Conservation (phyloP, 2,888 invertebrate genomes). For the Geotrupes spiniger region DNA sequence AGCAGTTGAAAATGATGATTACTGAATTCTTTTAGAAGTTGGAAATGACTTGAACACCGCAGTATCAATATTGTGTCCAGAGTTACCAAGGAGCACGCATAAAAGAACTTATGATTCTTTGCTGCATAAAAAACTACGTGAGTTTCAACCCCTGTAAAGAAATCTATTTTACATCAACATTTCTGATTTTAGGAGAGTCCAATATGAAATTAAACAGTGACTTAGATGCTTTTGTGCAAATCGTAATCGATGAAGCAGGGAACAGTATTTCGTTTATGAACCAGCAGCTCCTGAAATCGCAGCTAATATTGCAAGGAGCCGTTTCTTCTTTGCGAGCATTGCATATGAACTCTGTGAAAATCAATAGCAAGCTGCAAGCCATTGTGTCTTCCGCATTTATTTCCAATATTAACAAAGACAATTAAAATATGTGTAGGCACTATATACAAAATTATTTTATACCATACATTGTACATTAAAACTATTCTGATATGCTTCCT, state of each 20-base stretch:
- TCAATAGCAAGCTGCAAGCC: constrained; percentile 43
- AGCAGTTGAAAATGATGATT: too few relatives aligned
- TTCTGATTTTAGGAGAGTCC: constrained; percentile 40
- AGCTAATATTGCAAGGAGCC: constrained; percentile 44
- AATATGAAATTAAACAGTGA: constrained; percentile 40
- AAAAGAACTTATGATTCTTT: constrained; percentile 20
- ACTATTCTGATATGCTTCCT: too few relatives aligned
- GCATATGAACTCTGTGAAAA: constrained; percentile 38
- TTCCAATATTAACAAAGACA: constrained; percentile 35
- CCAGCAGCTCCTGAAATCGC: constrained; percentile 45
- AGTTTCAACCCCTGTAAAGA: constrained; percentile 11
- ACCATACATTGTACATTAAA: constrained; percentile 2
- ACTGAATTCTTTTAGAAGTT: too few relatives aligned
- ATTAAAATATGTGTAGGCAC: constrained; percentile 1
- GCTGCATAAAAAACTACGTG: constrained; percentile 29
- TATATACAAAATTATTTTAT: constrained; percentile 5
- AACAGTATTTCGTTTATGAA: constrained; percentile 41
- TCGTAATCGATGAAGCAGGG: constrained; percentile 36
- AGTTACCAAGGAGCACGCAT: neutral
- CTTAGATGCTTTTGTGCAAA: constrained; percentile 37
- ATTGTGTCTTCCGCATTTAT: constrained; percentile 43
- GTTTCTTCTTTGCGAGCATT: constrained; percentile 42
- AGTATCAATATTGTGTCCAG: neutral
- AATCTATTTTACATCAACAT: too few relatives aligned
- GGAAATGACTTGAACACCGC: neutral